These are phyloP conservation scores for Tenualosa ilisha DNA, from an alignment of 2,797 vertebrate genomes.

Conservation along the genomic window DNA sequence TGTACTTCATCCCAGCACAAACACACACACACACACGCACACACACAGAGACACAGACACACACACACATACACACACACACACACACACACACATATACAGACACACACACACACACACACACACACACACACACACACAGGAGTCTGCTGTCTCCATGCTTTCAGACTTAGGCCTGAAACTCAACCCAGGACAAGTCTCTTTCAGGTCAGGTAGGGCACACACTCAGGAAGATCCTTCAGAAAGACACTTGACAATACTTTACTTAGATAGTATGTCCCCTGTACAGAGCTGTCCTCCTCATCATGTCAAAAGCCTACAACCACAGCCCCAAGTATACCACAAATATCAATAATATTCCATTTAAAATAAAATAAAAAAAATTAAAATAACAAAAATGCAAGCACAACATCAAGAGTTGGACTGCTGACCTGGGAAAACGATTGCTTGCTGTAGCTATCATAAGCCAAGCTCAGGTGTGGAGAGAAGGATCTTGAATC, in stretches of 20 bases:
- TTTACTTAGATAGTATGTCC: too few relatives aligned
- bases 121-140: slow-evolving; percentile 35
- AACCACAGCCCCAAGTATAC: neutral
- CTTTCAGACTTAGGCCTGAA: neutral
- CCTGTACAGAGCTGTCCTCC: neutral
- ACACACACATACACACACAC: slow-evolving; percentile 19
- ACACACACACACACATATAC: slow-evolving; percentile 28
- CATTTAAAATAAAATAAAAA: neutral
- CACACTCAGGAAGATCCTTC: neutral
- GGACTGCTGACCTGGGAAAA: neutral
- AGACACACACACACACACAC: neutral
- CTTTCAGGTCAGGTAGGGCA: neutral
- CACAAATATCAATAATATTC: neutral
- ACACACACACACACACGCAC: neutral
- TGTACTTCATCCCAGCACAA: neutral
- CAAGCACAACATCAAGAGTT: neutral
- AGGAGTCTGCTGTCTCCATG: slow-evolving; percentile 14
- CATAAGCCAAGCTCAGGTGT: neutral
- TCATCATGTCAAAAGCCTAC: neutral
- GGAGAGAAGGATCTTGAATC: too few relatives aligned
- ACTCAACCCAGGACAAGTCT: neutral
- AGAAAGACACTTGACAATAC: neutral
- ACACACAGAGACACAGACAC: slow-evolving; percentile 40
- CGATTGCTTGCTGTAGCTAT: neutral
- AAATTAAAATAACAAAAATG: neutral